Conservation (phyloP, 2,797 vertebrate genomes). For the Buceros bicornis region DNA sequence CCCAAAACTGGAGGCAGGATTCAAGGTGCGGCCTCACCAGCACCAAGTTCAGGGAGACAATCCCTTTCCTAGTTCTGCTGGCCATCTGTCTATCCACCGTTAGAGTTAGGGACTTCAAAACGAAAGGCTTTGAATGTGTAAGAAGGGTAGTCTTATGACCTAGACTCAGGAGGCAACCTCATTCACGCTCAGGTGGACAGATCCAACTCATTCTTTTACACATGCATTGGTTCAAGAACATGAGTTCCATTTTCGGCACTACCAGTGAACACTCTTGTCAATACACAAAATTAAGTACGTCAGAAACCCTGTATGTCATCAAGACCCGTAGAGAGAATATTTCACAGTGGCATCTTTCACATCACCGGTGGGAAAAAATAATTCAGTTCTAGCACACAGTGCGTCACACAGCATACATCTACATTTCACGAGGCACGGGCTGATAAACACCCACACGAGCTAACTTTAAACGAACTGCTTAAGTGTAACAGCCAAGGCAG, state of each 20-base stretch:
- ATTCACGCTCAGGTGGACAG: neutral
- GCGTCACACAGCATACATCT: neutral
- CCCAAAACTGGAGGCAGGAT: neutral
- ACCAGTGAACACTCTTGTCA: neutral
- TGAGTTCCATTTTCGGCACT: neutral
- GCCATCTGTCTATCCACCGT: neutral
- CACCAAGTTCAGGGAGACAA: neutral
- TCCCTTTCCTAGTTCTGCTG: neutral
- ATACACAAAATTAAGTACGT: neutral
- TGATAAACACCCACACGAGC: neutral
- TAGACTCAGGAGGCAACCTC: neutral
- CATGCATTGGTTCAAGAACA: fast-evolving
- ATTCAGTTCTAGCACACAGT: neutral
- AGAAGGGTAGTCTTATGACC: neutral
- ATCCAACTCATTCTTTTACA: neutral
- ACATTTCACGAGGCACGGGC: neutral
- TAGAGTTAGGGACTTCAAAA: neutral
- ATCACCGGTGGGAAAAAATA: neutral
- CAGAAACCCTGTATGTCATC: neutral
- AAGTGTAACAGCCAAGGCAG: neutral
- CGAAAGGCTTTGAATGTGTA: neutral
- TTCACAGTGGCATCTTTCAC: neutral
- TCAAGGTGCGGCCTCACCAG: neutral
- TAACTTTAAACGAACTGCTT: neutral
- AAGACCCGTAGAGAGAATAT: neutral